These are phyloP conservation scores for Rhagoletis zephyria DNA, from an alignment of 1,140 invertebrate species.

Conservation along the genomic window DNA sequence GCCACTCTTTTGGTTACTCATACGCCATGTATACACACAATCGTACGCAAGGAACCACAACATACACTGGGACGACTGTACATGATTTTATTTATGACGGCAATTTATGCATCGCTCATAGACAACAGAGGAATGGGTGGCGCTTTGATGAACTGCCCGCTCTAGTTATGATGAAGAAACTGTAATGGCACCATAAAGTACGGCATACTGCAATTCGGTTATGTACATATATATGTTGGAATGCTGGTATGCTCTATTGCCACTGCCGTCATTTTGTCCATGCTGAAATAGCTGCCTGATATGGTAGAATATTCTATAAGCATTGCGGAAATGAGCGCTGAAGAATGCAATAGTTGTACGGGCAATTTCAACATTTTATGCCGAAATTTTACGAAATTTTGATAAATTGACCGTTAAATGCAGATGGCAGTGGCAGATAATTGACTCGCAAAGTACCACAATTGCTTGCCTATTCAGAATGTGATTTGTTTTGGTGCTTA, in stretches of 20 bases:
- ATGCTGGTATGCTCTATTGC: neutral
- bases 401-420: conserved; percentile 35
- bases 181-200: conserved; percentile 5
- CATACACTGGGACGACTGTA: neutral
- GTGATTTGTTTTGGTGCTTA: neutral
- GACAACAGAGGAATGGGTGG: neutral
- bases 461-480: neutral
- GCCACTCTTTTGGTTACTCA: conserved; percentile 42
- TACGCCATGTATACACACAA: neutral
- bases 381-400: conserved; percentile 36
- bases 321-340: neutral
- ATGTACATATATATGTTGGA: neutral
- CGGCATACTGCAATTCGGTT: neutral
- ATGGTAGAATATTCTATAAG: neutral
- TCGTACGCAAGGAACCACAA: neutral
- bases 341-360: neutral
- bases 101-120: conserved; percentile 43
- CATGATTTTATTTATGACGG: conserved; percentile 43
- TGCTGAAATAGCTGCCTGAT: neutral
- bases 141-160: neutral
- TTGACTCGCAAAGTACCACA: neutral
- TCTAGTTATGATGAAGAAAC: neutral
- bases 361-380: conserved; percentile 26
- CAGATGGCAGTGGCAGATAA: conserved; percentile 3
- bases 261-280: neutral